Conservation (phyloP, 2,113 vertebrate genomes). For the Orthonyx spaldingii region DNA sequence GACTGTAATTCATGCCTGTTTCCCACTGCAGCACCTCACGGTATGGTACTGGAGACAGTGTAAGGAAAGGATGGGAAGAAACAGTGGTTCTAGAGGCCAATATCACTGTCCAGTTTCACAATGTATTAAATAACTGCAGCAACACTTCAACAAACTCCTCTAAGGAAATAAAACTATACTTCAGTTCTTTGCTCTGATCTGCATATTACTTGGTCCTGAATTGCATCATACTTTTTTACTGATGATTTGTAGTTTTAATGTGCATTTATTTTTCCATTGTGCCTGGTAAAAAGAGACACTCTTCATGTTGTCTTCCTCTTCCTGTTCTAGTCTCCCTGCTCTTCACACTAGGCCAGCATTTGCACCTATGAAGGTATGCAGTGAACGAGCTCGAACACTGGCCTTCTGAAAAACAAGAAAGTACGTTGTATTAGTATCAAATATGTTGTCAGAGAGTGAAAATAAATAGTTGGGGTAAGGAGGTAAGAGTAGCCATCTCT, state of each 20-base stretch:
- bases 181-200: neutral
- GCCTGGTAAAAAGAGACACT: neutral
- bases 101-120: neutral
- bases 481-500: neutral
- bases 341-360: neutral
- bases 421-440: neutral
- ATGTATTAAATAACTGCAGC: neutral
- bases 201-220: neutral
- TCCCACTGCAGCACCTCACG: neutral
- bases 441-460: neutral
- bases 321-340: neutral
- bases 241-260: neutral
- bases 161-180: neutral
- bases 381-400: neutral
- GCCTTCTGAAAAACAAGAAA: neutral
- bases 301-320: neutral
- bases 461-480: neutral
- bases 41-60: neutral
- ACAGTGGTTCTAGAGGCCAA: neutral
- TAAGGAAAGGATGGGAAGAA: neutral
- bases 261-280: neutral
- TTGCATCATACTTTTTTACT: neutral
- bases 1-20: neutral
- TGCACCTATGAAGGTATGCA: neutral
- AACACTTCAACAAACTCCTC: neutral